A percentile compares a stretch with the other conserved stretches of the same genome.
These are phyloP conservation scores for Parelbella ahira DNA, from an alignment of 2,888 invertebrate genomes.

Conservation along the genomic window DNA sequence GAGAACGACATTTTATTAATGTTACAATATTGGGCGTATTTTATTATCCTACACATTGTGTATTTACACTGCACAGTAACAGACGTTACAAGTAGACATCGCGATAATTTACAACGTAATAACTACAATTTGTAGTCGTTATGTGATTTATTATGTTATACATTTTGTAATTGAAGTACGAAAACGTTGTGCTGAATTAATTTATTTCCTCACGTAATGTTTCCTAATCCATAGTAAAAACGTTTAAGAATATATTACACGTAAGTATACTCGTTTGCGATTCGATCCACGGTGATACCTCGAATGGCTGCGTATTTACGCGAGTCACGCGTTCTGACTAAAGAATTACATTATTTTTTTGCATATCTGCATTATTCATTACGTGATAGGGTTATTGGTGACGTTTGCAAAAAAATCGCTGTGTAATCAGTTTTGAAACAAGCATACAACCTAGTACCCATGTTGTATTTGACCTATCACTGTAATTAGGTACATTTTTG, in stretches of 20 bases:
- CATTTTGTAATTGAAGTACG: constrained; percentile 9
- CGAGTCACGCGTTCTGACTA: constrained; percentile 58
- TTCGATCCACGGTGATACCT: constrained; percentile 53
- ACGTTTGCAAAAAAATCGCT: constrained; percentile 3
- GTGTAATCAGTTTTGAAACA: constrained; percentile 4
- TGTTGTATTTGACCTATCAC: too few species aligned
- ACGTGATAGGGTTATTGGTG: constrained; percentile 23
- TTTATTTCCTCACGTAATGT: constrained; percentile 22
- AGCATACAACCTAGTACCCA: too few species aligned
- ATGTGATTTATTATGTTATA: constrained; percentile 4
- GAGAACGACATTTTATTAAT: too few species aligned
- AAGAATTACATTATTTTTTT: constrained; percentile 62
- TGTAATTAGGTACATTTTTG: too few species aligned
- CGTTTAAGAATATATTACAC: constrained; percentile 28
- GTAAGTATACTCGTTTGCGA: constrained; percentile 38
- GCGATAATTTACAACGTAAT: too few species aligned
- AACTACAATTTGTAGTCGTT: too few species aligned
- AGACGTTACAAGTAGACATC: too few species aligned
- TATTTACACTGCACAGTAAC: too few species aligned
- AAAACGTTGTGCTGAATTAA: constrained; percentile 18
- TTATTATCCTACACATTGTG: too few species aligned
- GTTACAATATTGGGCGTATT: too few species aligned
- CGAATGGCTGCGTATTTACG: constrained; percentile 50
- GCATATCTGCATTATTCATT: constrained; percentile 69
- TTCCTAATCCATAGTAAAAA: constrained; percentile 27